phyloP scores from a whole-genome alignment of 2,888 invertebrate species.

The Scrobipalpa atriplicella region DNA sequence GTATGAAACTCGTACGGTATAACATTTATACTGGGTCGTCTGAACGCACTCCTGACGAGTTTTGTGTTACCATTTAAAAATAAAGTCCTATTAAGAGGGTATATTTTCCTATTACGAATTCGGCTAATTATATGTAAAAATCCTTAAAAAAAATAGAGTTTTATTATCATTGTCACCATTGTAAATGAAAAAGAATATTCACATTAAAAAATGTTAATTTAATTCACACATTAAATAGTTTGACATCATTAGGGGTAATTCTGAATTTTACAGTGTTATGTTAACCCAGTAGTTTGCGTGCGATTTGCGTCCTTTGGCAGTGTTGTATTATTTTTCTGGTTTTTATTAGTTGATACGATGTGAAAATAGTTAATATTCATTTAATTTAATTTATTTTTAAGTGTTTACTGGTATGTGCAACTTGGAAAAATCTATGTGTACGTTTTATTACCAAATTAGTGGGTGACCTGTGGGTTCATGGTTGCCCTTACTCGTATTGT shows the following conservation, averaged over 20 bases:
- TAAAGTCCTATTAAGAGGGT: no score
- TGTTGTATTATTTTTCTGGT: conserved; percentile 34
- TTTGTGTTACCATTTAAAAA: no score
- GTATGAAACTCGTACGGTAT: no score
- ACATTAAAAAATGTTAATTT: no score
- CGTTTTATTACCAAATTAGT: conserved; percentile 49
- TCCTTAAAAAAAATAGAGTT: no score
- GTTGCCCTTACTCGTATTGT: conserved; percentile 67
- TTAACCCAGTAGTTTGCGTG: conserved; percentile 63
- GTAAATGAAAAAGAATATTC: no score
- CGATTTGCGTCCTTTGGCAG: conserved; percentile 67
- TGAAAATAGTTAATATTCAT: conserved; percentile 37
- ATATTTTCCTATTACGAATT: no score
- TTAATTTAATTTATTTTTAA: conserved; percentile 34
- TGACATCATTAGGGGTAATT: not conserved
- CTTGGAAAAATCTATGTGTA: conserved; percentile 35
- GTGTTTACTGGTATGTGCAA: conserved; percentile 39
- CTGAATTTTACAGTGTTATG: conserved; percentile 41
- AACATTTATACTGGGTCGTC: no score
- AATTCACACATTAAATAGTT: not conserved
- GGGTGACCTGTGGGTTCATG: conserved; percentile 71
- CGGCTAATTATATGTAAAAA: no score
- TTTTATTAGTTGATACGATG: conserved; percentile 33
- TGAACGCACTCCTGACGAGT: no score
- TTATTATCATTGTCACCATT: no score